Evolutionary conservation across 2,797 vertebrate species (phyloP).

Genomic region (Micrastur ruficollis): DNA sequence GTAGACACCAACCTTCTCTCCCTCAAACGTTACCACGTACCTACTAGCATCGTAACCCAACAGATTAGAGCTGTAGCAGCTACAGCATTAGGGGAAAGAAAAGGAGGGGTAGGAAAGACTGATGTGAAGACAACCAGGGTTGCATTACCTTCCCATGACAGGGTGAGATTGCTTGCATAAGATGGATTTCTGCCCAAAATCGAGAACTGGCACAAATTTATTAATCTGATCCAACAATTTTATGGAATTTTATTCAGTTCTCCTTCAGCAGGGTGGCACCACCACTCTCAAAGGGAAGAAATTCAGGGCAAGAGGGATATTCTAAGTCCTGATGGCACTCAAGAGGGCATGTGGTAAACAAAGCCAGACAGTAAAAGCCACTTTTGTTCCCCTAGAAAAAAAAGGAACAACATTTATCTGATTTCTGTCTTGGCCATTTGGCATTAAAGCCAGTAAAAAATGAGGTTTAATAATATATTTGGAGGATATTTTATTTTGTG

Average conservation of each 20-base stretch:
- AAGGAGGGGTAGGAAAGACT: not conserved
- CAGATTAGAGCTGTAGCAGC: not conserved
- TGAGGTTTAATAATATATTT: not conserved
- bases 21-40: not conserved
- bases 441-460: not conserved
- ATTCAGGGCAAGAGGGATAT: not conserved
- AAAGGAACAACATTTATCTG: fast-evolving
- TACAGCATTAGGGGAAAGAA: not conserved
- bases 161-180: not conserved
- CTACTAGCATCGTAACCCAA: fast-evolving
- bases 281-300: not conserved
- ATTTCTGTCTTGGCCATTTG: not conserved
- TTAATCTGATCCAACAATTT: not conserved
- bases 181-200: not conserved
- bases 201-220: not conserved
- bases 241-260: not conserved
- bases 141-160: not conserved
- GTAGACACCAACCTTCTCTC: not conserved
- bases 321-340: not conserved
- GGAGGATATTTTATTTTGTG: not conserved
- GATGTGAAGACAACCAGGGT: not conserved
- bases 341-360: not conserved
- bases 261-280: not conserved
- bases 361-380: not conserved
- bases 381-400: not conserved